These are phyloP conservation scores for Andrena camellia DNA, from an alignment of 2,888 invertebrate species.

Conservation along the genomic window DNA sequence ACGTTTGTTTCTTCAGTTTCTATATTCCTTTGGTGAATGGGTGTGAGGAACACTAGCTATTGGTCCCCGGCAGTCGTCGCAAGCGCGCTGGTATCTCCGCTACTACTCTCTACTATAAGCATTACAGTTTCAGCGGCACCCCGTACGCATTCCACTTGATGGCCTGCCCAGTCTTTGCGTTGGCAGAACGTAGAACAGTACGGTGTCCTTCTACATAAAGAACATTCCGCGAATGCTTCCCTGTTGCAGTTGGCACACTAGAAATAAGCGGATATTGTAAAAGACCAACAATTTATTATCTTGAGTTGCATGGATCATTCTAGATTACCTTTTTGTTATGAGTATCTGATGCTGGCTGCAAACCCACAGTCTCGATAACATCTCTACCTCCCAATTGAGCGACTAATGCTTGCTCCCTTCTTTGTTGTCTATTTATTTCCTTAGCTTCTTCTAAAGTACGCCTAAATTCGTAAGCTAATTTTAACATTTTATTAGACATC, in stretches of 20 bases:
- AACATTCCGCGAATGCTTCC: slow-evolving; percentile 95
- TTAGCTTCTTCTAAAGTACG: slow-evolving; percentile 91
- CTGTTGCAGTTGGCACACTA: slow-evolving; percentile 96
- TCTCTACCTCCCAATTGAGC: slow-evolving; percentile 85
- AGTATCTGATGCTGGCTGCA: slow-evolving; percentile 88
- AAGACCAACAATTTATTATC: neutral
- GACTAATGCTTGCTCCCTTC: slow-evolving; percentile 83
- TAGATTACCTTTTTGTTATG: slow-evolving; percentile 91
- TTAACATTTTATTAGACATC: slow-evolving; percentile 89
- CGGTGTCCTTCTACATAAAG: slow-evolving; percentile 93
- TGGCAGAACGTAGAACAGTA: slow-evolving; percentile 97
- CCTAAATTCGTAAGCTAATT: slow-evolving; percentile 90
- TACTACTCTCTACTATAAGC: slow-evolving; percentile 92
- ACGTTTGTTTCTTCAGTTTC: slow-evolving; percentile 60
- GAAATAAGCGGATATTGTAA: slow-evolving; percentile 25
- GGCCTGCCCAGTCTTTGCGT: slow-evolving; percentile 95
- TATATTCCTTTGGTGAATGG: slow-evolving; percentile 73
- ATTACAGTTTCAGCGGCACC: slow-evolving; percentile 92
- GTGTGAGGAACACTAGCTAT: slow-evolving; percentile 81
- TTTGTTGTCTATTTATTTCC: slow-evolving; percentile 88
- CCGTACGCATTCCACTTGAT: slow-evolving; percentile 94
- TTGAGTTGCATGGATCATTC: neutral
- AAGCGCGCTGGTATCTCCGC: slow-evolving; percentile 77
- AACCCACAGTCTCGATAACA: slow-evolving; percentile 86
- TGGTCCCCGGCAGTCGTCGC: slow-evolving; percentile 79